Evolutionary conservation across 1,140 invertebrate species (phyloP), one percentile per base, ranked within the genome.

Genomic region (Euglossa dilemma): DNA sequence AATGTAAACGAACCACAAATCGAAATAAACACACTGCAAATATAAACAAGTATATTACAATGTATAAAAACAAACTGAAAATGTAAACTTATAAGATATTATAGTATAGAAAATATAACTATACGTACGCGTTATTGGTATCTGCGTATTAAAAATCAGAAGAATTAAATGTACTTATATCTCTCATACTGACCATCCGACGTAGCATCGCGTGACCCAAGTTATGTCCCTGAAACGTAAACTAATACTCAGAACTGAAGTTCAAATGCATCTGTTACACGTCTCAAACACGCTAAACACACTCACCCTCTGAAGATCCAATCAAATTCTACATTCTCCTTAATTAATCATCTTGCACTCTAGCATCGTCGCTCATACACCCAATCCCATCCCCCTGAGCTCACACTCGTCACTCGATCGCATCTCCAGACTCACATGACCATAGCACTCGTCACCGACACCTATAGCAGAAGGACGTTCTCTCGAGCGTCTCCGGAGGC

Each of bases 331-430:
- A 20, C 63, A 45, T n/a, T 67, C 23, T 6, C 20, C 36, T 36
- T 28, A 36, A 72, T 72, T 72, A 72, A 54, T 25, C 16, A 16
- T 45, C 57, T 36, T 36, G 1, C 36, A 36, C 4, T 36, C 36
- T 43, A 14, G 18, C 64, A 11, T 66, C 36, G 36, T 28, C 6
- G n/a, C 61, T 28, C 16, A 28, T 28, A 63, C 14, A 63, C 25
- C 61, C 7, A 63, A 67, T 67, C 23, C 6, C 43, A n/a, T 36
- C 6, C 43, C 45, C 43, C 66, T 14, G 43, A 67, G 28, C 23
- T 47, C n/a, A 45, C 43, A 25, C 67, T 69, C 67, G 67, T 69
- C 67, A 69, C 45, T n/a, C 45, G 45, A 69, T 50, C 20, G 11
- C 52, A 56, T 56, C 52, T 45, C 23, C 71, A n/a, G 2, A 20